Base-by-base conservation (phyloP, 2,888 invertebrate species). In the Harpalus rubripes region DNA sequence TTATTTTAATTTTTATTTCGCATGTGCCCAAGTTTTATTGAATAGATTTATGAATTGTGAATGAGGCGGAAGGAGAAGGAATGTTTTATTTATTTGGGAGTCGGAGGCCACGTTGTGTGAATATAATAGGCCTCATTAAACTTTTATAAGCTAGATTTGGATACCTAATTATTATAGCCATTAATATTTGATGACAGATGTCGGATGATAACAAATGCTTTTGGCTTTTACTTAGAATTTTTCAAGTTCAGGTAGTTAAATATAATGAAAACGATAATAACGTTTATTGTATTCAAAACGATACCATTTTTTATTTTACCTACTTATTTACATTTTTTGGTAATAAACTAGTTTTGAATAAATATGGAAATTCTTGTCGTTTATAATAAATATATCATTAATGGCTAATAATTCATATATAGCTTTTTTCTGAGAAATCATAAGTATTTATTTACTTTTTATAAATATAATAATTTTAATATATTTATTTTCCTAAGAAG, bases 1-100 rank as follows among this genome's bases (percentile, higher is more conserved):
- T 68, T 41, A 68, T 68, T 68, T 68, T 68, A 68, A 68, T 68
- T 68, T 68, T 68, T 32, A 68, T 68, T 39, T 68, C 68, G 68
- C 68, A 68, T 68, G 68, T 41, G 68, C 6, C 7, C 16, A 68
- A 68, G 15, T 41, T 68, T 68, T 68, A 68, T 68, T 68, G 68
- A 68, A 68, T 41, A 68, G 39, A 68, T 68, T 68, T 68, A 68
- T 68, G 68, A 68, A 68, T 68, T 68, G 68, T 68, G 39, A 39
- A 68, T 68, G 41, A 68, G 68, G 41, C 68, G 63, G 63, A 63
- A 63, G 63, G 63, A 22, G 18, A 18, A 26, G 63, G 26, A 32
- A 68, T 68, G 68, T 68, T 68, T 68, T 68, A 68, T 68, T 68
- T 68, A 68, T 68, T 68, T 32, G 68, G 68, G 8, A 15, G 32